Conservation (phyloP, 2,888 invertebrate species). For the Lasioglossum zephyrum region DNA sequence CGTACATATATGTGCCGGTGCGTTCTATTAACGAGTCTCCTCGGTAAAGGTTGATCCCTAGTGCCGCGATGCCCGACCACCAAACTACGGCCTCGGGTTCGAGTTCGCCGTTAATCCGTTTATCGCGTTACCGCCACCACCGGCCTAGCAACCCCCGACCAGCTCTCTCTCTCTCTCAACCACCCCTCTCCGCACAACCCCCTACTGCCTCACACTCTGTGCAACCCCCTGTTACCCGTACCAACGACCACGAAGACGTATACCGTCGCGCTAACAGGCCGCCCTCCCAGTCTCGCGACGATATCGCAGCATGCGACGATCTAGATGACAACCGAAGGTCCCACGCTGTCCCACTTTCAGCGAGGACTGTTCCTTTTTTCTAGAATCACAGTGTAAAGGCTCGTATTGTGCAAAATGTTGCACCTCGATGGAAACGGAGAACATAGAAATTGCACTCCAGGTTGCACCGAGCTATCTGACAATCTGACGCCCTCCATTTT, state of each 20-base stretch:
- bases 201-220: slow-evolving; percentile 14
- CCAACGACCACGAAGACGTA: slow-evolving; percentile 37
- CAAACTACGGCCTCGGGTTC: slow-evolving; percentile 77
- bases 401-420: too few species aligned
- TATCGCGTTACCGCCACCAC: slow-evolving; percentile 83
- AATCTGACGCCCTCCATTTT: neutral
- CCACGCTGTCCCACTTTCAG: neutral
- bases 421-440: too few species aligned
- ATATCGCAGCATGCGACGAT: neutral
- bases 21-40: slow-evolving; percentile 23
- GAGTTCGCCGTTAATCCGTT: slow-evolving; percentile 83
- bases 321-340: neutral
- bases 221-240: slow-evolving; percentile 53
- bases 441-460: neutral
- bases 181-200: neutral
- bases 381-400: neutral
- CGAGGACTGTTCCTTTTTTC: neutral
- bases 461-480: too few species aligned
- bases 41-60: slow-evolving; percentile 55
- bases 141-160: slow-evolving; percentile 71
- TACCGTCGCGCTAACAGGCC: neutral
- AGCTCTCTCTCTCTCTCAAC: slow-evolving; percentile 53
- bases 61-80: slow-evolving; percentile 72
- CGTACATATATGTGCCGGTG: neutral
- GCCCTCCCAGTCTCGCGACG: neutral